These are phyloP conservation scores for Cyclargus thomasi DNA, from an alignment of 1,140 invertebrate species.

Conservation along the genomic window DNA sequence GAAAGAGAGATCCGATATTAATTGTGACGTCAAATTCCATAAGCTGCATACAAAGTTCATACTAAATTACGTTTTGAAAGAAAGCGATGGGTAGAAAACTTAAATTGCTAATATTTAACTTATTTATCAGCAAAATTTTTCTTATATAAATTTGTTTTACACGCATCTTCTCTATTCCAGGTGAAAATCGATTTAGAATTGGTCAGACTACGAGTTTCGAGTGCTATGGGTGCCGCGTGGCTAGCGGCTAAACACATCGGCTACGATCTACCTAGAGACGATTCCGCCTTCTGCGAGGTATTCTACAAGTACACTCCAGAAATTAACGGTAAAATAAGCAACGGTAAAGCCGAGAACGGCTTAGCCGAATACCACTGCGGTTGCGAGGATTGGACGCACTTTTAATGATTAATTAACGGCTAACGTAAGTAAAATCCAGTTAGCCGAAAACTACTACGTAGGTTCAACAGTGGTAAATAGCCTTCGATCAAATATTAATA, in stretches of 20 bases:
- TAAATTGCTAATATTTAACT: too few relatives aligned
- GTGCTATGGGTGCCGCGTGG: slow-evolving; percentile 63
- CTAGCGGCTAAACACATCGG: slow-evolving; percentile 52
- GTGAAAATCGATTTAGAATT: slow-evolving; percentile 52
- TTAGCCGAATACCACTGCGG: slow-evolving; percentile 33
- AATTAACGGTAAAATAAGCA: slow-evolving; percentile 31
- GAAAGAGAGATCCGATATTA: too few relatives aligned
- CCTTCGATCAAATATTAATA: too few relatives aligned
- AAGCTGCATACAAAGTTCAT: too few relatives aligned
- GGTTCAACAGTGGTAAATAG: too few relatives aligned
- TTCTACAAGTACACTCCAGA: slow-evolving; percentile 54
- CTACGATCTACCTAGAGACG: slow-evolving; percentile 51
- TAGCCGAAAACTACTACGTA: too few relatives aligned
- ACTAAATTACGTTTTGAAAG: too few relatives aligned
- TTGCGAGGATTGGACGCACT: slow-evolving; percentile 32
- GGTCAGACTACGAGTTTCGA: slow-evolving; percentile 54
- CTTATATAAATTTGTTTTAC: too few relatives aligned
- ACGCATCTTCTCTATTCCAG: slow-evolving; percentile 36
- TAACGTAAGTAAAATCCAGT: not conserved
- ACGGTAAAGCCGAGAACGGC: slow-evolving; percentile 27
- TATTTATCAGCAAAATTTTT: too few relatives aligned
- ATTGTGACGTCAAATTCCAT: too few relatives aligned
- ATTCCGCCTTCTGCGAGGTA: slow-evolving; percentile 50
- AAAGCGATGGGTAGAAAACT: too few relatives aligned
- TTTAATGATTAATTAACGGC: not conserved